Conservation (phyloP, 2,888 invertebrate genomes). For the Rhodophaea formosa region DNA sequence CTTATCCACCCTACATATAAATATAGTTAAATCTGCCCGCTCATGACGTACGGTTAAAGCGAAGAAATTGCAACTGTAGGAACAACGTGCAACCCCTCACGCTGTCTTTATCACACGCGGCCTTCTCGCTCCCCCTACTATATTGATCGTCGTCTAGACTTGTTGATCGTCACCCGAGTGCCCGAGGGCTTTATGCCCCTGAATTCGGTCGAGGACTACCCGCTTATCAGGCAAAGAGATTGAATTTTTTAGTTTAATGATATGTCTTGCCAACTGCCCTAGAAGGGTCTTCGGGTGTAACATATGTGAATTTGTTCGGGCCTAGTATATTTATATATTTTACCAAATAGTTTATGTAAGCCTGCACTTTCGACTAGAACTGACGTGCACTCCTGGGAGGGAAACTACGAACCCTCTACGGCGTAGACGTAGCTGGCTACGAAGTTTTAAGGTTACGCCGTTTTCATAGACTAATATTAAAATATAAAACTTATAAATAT, state of each 20-base stretch:
- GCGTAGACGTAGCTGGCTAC: constrained; percentile 12
- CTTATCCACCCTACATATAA: no score
- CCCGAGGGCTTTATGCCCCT: constrained; percentile 51
- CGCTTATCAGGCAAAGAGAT: neutral
- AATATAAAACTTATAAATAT: no score
- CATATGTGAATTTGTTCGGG: no score
- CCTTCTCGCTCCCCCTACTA: constrained; percentile 54
- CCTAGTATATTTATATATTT: no score
- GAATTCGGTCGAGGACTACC: constrained; percentile 33
- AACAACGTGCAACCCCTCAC: constrained; percentile 35
- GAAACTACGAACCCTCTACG: constrained; percentile 7
- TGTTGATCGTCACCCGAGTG: constrained; percentile 61
- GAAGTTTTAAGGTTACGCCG: neutral
- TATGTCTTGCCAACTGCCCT: neutral
- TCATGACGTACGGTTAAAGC: constrained; percentile 19
- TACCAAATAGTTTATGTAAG: no score
- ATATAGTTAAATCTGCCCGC: neutral
- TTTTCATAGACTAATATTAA: neutral
- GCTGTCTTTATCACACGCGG: constrained; percentile 49
- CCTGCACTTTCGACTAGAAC: no score
- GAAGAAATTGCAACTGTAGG: constrained; percentile 28
- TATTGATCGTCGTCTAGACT: constrained; percentile 80
- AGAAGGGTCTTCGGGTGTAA: no score
- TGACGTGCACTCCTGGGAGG: neutral
- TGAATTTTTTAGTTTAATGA: neutral